Percentiles rank a stretch among this genome's conserved stretches.
Conservation (phyloP, 2,113 vertebrate genomes). For the Gavia stellata region DNA sequence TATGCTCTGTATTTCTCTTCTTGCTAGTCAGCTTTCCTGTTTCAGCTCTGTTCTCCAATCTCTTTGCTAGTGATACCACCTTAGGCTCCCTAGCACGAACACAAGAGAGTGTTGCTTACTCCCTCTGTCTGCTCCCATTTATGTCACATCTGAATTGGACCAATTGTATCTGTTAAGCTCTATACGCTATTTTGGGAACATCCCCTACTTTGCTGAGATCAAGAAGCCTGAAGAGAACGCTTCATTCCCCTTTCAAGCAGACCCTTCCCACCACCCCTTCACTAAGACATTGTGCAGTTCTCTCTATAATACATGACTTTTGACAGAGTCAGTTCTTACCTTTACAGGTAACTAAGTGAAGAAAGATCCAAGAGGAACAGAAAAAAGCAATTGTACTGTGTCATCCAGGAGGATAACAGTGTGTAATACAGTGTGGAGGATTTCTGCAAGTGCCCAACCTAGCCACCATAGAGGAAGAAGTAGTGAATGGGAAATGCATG, state of each 20-base stretch:
- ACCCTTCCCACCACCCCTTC: neutral
- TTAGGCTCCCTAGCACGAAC: neutral
- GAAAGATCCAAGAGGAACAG: neutral
- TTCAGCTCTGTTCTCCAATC: neutral
- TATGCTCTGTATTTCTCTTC: neutral
- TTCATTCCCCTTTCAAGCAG: neutral
- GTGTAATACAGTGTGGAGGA: neutral
- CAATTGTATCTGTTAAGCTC: neutral
- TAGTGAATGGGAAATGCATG: neutral
- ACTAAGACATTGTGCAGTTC: neutral
- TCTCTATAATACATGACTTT: neutral
- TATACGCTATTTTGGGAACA: neutral
- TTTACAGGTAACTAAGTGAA: neutral
- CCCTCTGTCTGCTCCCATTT: slow-evolving; percentile 1
- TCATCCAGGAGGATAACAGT: neutral
- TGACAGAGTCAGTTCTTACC: neutral
- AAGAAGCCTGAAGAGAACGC: neutral
- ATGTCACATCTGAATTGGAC: neutral
- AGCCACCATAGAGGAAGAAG: neutral
- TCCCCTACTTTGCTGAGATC: neutral
- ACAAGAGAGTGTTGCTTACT: neutral
- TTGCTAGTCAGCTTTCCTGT: neutral
- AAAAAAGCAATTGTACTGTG: neutral
- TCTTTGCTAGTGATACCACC: neutral
- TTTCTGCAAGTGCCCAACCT: neutral